A percentile compares a stretch with the other conserved stretches of the same genome.
phyloP scores from a whole-genome alignment of 2,113 vertebrate genomes.

The Stomatorhinus ivindoensis region DNA sequence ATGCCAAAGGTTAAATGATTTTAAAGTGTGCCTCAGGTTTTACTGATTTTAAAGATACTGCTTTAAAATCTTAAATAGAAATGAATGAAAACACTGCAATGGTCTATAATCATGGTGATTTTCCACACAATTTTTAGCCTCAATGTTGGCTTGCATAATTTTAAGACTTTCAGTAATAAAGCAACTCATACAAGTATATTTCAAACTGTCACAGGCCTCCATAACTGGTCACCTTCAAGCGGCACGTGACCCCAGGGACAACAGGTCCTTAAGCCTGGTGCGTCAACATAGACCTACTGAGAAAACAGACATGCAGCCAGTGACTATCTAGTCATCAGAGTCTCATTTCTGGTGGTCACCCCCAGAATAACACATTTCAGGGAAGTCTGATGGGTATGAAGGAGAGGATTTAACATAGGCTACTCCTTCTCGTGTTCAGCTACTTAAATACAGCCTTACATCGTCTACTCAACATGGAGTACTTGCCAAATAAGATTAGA shows the following conservation, averaged over 20 bases:
- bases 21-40: too few species aligned
- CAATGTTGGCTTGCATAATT: background rate
- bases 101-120: background rate
- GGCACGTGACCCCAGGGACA: constrained; percentile 20
- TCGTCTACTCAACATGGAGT: background rate
- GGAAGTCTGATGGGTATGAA: background rate
- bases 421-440: background rate
- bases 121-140: background rate
- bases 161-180: background rate
- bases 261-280: constrained; percentile 11
- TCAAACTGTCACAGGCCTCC: background rate
- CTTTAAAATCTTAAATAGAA: background rate
- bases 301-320: constrained; percentile 9
- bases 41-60: background rate
- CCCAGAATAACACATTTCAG: background rate
- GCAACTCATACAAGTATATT: background rate
- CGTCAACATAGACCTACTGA: background rate
- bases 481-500: background rate
- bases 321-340: background rate
- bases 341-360: background rate
- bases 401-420: background rate
- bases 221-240: background rate
- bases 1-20: background rate
- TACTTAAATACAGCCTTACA: background rate
- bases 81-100: background rate